A percentile compares a stretch with the other conserved stretches of the same genome.
phyloP scores from a whole-genome alignment of 2,888 invertebrate species.

The Anarsia innoxiella region DNA sequence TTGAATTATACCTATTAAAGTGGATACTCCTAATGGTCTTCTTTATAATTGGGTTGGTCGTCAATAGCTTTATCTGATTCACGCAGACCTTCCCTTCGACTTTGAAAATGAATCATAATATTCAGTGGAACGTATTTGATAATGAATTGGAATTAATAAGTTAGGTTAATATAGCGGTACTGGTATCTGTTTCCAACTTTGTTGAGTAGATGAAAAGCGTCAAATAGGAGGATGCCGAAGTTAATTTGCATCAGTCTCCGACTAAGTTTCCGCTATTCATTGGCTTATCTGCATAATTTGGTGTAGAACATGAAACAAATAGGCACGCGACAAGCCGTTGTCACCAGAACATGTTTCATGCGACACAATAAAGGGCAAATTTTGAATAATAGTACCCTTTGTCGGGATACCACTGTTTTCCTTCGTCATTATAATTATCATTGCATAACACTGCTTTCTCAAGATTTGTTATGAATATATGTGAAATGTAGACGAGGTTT shows the following conservation, averaged over 20 bases:
- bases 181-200: conserved; percentile 53
- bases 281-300: conserved; percentile 71
- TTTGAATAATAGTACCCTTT: conserved; percentile 62
- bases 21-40: conserved; percentile 28
- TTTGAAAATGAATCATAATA: conserved; percentile 18
- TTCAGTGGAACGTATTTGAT: conserved; percentile 23
- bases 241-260: conserved; percentile 65
- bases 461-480: background rate
- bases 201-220: conserved; percentile 50
- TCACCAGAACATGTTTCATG: conserved; percentile 63
- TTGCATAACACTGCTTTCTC: conserved; percentile 26
- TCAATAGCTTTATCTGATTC: conserved; percentile 21
- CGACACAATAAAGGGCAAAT: conserved; percentile 63
- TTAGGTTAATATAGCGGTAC: conserved; percentile 24
- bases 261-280: conserved; percentile 64
- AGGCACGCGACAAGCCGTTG: conserved; percentile 55
- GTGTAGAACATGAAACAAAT: conserved; percentile 63
- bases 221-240: conserved; percentile 51
- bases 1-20: conserved; percentile 24
- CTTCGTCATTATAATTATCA: conserved; percentile 47
- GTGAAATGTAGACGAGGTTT: too few relatives aligned
- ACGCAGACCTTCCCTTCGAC: conserved; percentile 19
- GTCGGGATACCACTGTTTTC: conserved; percentile 44
- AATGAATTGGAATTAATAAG: conserved; percentile 24
- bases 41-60: conserved; percentile 23